Conservation (phyloP, 92 coral and sea anemone species). For the Porites rus region DNA sequence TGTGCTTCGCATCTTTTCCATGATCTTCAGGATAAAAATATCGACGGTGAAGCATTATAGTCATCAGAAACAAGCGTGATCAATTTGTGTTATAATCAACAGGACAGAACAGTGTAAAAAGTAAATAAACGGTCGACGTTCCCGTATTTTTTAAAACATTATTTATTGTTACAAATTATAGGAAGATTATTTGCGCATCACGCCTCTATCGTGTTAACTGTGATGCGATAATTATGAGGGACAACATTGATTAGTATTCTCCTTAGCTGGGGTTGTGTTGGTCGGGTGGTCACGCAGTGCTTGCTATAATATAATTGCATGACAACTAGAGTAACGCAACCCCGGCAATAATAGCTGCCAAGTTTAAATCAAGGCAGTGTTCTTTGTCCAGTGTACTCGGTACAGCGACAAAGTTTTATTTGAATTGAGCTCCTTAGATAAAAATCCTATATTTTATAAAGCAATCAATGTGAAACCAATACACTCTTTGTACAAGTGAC, state of each 20-base stretch:
- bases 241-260: slow-evolving; percentile 4
- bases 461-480: slow-evolving; percentile 54
- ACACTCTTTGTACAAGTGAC: slow-evolving; percentile 64
- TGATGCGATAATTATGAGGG: slow-evolving; percentile 31
- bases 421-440: slow-evolving; percentile 38
- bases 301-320: background rate
- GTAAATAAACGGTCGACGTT: slow-evolving; percentile 32
- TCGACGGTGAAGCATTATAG: background rate
- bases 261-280: background rate
- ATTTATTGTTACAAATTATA: slow-evolving; percentile 55
- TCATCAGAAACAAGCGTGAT: background rate
- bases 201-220: slow-evolving; percentile 15
- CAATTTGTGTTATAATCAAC: slow-evolving; percentile 12
- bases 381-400: slow-evolving; percentile 32
- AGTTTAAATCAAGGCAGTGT: slow-evolving; percentile 29
- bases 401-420: slow-evolving; percentile 35
- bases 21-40: background rate
- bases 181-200: slow-evolving; percentile 50
- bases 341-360: background rate
- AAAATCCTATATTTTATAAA: slow-evolving; percentile 72
- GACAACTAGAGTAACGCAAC: slow-evolving; percentile 8
- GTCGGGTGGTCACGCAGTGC: background rate
- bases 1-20: background rate
- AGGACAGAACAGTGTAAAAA: slow-evolving; percentile 46
- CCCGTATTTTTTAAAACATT: slow-evolving; percentile 55